These are phyloP conservation scores for Euphydryas editha DNA, from an alignment of 2,888 invertebrate genomes.

Conservation along the genomic window DNA sequence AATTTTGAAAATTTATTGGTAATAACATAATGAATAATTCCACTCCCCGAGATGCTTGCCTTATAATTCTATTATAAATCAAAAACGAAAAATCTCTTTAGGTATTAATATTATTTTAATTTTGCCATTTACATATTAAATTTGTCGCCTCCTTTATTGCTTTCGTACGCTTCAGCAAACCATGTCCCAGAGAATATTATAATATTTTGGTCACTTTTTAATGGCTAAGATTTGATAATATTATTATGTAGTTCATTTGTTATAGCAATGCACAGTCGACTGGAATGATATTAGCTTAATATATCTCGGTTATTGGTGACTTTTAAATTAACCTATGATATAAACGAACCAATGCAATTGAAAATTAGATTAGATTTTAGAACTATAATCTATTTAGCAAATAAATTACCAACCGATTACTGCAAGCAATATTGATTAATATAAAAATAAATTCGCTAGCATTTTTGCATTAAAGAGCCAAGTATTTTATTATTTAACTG, in stretches of 20 bases:
- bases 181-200: not conserved
- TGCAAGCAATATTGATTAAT: slow-evolving; percentile 6
- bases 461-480: slow-evolving; percentile 8
- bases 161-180: slow-evolving; percentile 6
- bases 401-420: not conserved
- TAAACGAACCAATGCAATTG: not conserved
- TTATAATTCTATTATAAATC: not conserved
- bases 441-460: slow-evolving; percentile 12
- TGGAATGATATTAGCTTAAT: not conserved
- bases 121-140: not conserved
- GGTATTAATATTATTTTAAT: not conserved
- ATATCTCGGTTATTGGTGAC: not conserved
- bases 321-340: not conserved
- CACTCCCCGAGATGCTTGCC: not conserved
- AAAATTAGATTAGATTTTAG: not conserved
- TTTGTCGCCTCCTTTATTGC: not conserved
- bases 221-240: not conserved
- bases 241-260: not conserved
- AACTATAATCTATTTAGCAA: not conserved
- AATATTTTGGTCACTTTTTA: not conserved
- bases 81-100: not conserved
- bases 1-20: too few relatives aligned
- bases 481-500: not conserved
- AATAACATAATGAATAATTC: not conserved
- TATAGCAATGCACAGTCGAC: not conserved